These are phyloP conservation scores for Phenganax subtilis DNA, from an alignment of 92 coral and sea anemone species.

Conservation along the genomic window DNA sequence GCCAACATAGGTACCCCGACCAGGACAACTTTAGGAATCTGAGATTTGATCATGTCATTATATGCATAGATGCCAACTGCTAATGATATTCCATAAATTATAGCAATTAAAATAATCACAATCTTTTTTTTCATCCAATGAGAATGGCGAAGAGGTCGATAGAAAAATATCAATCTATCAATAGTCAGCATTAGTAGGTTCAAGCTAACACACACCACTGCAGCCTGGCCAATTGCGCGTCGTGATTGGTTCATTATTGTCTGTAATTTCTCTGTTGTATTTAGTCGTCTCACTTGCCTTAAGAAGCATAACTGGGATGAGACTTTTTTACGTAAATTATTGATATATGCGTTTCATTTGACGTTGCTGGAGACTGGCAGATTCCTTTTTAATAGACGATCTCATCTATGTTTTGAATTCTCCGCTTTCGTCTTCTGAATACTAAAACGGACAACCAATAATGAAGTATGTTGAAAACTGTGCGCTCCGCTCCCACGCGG, in stretches of 20 bases:
- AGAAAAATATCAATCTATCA: conserved; percentile 2
- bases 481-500: no score
- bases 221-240: conserved; percentile 28
- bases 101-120: background rate
- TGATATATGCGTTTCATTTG: no score
- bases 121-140: conserved; percentile 7
- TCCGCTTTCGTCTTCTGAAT: no score
- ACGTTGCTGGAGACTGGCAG: no score
- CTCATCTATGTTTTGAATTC: no score
- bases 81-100: no score
- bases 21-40: conserved; percentile 1
- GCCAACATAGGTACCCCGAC: background rate
- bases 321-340: no score
- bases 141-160: no score
- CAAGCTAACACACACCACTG: conserved; percentile 9
- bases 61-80: conserved; percentile 22
- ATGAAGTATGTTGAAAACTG: no score
- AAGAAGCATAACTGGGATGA: no score
- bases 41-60: conserved; percentile 22
- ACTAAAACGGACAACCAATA: no score
- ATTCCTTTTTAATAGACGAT: no score
- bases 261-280: conserved; percentile 5
- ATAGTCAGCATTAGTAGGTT: conserved; percentile 13
- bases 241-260: conserved; percentile 24
- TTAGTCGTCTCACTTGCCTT: background rate